Base-by-base conservation (phyloP, 2,113 vertebrate genomes). In the Eptatretus burgeri region DNA sequence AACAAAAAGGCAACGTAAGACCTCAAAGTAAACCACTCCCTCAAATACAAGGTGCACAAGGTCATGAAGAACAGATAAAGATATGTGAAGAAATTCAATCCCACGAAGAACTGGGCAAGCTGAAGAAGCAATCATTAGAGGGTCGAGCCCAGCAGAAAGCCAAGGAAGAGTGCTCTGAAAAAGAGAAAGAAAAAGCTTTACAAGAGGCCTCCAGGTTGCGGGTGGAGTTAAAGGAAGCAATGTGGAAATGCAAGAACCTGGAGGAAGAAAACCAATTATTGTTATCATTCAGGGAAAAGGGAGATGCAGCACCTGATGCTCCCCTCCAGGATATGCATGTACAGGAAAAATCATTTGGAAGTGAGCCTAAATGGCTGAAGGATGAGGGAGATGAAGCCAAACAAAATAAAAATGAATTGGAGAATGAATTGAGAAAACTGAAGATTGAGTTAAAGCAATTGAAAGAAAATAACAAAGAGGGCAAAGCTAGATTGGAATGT, bases 381-480 rank as follows among this genome's bases (percentile, higher is more conserved):
- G 27, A 41, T 41, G 27, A 41, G 27, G 27, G 27, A 41, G 27
- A 41, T 41, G 27, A 41, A 41, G 27, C 27, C 27, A 41, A 41
- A 41, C 27, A 41, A 41, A 41, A 41, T 41, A 41, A 3, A 41
- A 71, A 80, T 0, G 79, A 81, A 52, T 78, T 96, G 73, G 85
- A 91, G 72, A 76, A 65, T 5, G 91, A 96, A 77, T 93, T 87
- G 74, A 76, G 77, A 72, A 88, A 77, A 70, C 81, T 96, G 68
- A 80, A 85, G 78, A 75, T 72, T 71, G 88, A 96, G 67, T 83
- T 85, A 2, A 75, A 74, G 7, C 70, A 80, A 66, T 79, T 89
- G 71, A 86, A 96, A 74, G 83, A 80, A 74, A 85, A 84, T 63
- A 83, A 86, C 0, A 82, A 93, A 82, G 87, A 96, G 91, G 91